Evolutionary conservation across 2,888 invertebrate genomes (phyloP), one percentile per base, ranked within the genome.

Genomic region (Coronaproctus castanopsis): DNA sequence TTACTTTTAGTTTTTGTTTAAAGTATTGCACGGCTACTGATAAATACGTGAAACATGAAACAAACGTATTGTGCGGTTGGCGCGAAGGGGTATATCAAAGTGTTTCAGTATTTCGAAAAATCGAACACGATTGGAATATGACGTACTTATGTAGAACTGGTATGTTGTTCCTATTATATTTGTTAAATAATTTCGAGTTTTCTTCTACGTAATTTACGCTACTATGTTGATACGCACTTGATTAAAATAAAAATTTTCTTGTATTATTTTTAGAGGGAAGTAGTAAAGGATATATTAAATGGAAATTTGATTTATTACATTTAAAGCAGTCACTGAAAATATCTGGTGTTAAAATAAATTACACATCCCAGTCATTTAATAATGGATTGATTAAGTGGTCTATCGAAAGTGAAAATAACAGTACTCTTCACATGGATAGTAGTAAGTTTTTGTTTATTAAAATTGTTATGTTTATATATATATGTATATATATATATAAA

Each of bases 101-200:
- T 1, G 73, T 77, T 36, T 79, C 83, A 67, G 72, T 96, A 2
- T 80, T 83, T 66, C 77, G 90, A 58, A 96, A 95, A 72, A 80
- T 82, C 18, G 97, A 98, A 70, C 70, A 74, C 0, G 97, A 98
- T 70, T 98, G 97, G 96, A 83, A 86, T 68, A 84, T 83, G 79
- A 83, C 80, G 10, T 98, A 98, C 72, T 72, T 98, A 62, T 82
- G 87, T 1, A 77, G 96, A 66, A 74, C 75, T 72, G 83, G 85
- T 84, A 69, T 14, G 36, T n/a, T n/a, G n/a, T n/a, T n/a, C n/a
- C n/a, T n/a, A n/a, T n/a, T n/a, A n/a, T n/a, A n/a, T n/a, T n/a
- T n/a, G n/a, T n/a, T n/a, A n/a, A n/a, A n/a, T n/a, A n/a, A n/a
- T n/a, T n/a, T n/a, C n/a, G n/a, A n/a, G n/a, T n/a, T n/a, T n/a